Base-by-base conservation (phyloP, 1,140 invertebrate genomes). In the Melanaphis sacchari region DNA sequence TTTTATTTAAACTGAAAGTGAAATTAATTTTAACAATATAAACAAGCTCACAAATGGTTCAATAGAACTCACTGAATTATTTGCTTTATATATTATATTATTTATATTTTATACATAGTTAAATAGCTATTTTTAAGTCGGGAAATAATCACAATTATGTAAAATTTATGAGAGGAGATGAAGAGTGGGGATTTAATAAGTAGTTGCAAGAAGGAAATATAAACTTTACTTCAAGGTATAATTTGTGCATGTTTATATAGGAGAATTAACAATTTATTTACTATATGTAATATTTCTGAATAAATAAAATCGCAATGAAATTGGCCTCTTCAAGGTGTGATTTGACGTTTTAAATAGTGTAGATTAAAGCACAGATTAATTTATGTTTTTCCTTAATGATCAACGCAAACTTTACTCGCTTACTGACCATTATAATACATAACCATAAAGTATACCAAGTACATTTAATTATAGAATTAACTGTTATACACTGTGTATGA, bases 241-340 rank as follows among this genome's bases (percentile, higher is more conserved):
- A 49, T 76, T n/a, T 76, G 59, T 15, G 18, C n/a, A 76, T 18
- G 15, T 31, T 31, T n/a, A 66, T 5, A 76, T 76, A 76, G 59
- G 22, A 26, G 4, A 18, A 38, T 5, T 38, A 82, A 84, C 24
- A 31, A 84, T 41, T 3, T 31, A 81, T 66, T 6, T 11, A 38
- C 7, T 82, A 24, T 38, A 31, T 40, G 4, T 26, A 18, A 66
- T 18, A n/a, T 36, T 76, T 18, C 36, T 6, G 11, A 76, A 76
- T n/a, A 76, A n/a, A 76, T n/a, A n/a, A 66, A 66, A n/a, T 66
- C 31, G 26, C 59, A 9, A 66, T 66, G 31, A 76, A 76, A 84
- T 87, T 46, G 85, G 85, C 85, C 43, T 87, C 85, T 87, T 87
- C 22, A n/a, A 87, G 21, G 43, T 49, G 85, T n/a, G 85, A 87